phyloP scores from a whole-genome alignment of 1,140 invertebrate genomes.

The Sitophilus oryzae region DNA sequence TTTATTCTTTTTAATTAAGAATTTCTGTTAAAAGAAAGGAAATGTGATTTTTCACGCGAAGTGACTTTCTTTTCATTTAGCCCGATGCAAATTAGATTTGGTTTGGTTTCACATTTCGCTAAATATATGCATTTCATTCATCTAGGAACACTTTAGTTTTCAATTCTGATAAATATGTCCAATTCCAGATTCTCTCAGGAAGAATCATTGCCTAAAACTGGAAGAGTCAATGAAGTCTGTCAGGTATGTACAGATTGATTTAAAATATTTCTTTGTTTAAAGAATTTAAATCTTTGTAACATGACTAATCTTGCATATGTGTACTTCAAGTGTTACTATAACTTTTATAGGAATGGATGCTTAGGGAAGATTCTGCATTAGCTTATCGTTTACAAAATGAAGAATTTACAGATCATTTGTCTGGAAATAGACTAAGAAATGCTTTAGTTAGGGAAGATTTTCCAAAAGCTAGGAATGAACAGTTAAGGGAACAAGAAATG shows the following conservation, averaged over 20 bases:
- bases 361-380: constrained; percentile 84
- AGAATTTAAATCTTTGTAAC: too few relatives aligned
- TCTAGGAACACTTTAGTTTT: too few relatives aligned
- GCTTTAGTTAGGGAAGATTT: constrained; percentile 83
- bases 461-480: constrained; percentile 75
- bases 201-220: constrained; percentile 33
- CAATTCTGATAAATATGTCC: constrained; percentile 25
- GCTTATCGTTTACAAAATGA: constrained; percentile 85
- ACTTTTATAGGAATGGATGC: constrained; percentile 66
- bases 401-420: constrained; percentile 82
- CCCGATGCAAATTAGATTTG: too few relatives aligned
- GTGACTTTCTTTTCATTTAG: not conserved
- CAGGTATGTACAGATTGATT: constrained; percentile 31
- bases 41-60: constrained; percentile 14
- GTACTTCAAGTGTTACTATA: not conserved
- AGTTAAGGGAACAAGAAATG: constrained; percentile 66
- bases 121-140: too few relatives aligned
- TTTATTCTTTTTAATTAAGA: constrained; percentile 7
- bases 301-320: not conserved
- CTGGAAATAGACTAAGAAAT: constrained; percentile 79
- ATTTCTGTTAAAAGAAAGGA: constrained; percentile 17
- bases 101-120: too few relatives aligned
- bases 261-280: constrained; percentile 31
- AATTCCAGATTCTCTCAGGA: constrained; percentile 28
- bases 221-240: constrained; percentile 52